phyloP scores from a whole-genome alignment of 2,797 vertebrate species.

The Thamnophis elegans region DNA sequence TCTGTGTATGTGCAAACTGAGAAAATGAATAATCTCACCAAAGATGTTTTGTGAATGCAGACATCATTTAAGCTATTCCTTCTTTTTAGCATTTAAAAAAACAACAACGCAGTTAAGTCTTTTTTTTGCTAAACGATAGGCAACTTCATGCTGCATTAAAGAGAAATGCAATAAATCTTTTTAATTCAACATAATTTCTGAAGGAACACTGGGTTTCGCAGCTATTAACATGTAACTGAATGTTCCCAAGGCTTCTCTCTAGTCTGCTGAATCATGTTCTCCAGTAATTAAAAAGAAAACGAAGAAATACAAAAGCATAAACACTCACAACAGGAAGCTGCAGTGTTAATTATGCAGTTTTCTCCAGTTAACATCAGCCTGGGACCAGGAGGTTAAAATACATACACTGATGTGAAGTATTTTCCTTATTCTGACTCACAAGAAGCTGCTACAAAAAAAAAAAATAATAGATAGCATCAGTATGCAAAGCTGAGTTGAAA shows the following conservation, averaged over 20 bases:
- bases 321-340: background rate
- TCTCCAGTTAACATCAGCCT: background rate
- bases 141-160: background rate
- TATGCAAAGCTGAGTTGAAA: background rate
- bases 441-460: background rate
- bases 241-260: background rate
- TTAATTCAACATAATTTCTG: background rate
- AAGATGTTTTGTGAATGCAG: background rate
- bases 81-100: background rate
- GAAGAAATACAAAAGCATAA: slow-evolving; percentile 9
- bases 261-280: background rate
- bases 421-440: background rate
- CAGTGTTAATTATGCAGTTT: background rate
- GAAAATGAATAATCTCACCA: background rate
- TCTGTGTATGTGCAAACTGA: background rate
- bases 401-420: background rate
- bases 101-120: background rate
- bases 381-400: background rate
- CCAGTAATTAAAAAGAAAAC: background rate
- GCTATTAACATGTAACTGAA: slow-evolving; percentile 1
- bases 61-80: background rate
- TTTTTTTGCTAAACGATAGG: background rate
- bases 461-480: background rate
- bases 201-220: background rate
- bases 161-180: background rate